A percentile compares a stretch with the other conserved stretches of the same genome.
Conservation (phyloP, 2,797 vertebrate genomes). For the Cheirogaleus major region DNA sequence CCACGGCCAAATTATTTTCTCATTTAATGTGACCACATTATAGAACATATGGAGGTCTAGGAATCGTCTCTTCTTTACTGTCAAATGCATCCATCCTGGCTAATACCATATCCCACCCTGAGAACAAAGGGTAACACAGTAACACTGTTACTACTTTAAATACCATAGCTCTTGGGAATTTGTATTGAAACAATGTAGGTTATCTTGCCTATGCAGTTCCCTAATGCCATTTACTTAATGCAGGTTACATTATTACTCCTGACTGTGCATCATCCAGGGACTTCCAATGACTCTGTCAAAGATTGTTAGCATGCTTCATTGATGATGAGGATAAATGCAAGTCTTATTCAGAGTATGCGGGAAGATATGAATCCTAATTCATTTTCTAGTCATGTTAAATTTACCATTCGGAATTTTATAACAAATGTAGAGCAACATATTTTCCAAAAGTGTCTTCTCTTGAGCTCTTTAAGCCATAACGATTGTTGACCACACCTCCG, state of each 20-base stretch:
- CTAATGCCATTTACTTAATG: not conserved
- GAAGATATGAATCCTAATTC: not conserved
- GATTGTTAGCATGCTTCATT: not conserved
- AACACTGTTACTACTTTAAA: not conserved
- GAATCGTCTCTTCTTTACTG: not conserved
- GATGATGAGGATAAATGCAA: not conserved
- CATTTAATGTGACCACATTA: not conserved
- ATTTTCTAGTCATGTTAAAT: constrained; percentile 16
- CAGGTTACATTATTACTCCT: not conserved
- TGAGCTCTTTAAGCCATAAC: not conserved
- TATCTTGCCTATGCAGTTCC: not conserved
- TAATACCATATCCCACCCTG: not conserved
- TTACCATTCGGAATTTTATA: not conserved
- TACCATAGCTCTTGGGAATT: not conserved
- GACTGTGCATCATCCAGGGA: not conserved
- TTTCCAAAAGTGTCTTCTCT: not conserved
- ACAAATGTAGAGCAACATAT: not conserved
- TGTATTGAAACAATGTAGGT: not conserved
- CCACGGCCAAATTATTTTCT: not conserved
- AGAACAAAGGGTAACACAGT: not conserved
- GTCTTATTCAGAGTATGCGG: not conserved
- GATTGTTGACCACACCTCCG: not conserved
- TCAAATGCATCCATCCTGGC: not conserved
- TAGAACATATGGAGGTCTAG: not conserved
- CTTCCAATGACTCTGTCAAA: not conserved